phyloP scores from a whole-genome alignment of 2,888 invertebrate genomes.

The Opisthograptis luteolata region DNA sequence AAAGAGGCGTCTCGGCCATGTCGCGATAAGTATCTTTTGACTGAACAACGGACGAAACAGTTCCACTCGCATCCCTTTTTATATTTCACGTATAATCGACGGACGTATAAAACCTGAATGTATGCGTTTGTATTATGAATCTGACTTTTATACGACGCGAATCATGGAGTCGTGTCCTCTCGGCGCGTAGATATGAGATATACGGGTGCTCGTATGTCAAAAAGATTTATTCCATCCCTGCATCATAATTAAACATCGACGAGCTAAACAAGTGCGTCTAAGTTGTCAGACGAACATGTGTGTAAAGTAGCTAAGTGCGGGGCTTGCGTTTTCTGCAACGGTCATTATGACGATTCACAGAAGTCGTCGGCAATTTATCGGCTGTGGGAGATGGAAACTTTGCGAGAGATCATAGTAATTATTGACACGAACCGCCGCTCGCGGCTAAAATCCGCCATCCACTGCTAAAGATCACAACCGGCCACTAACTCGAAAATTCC shows the following conservation, averaged over 20 bases:
- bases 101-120: slow-evolving; percentile 49
- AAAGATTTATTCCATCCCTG: slow-evolving; percentile 28
- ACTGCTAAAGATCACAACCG: slow-evolving; percentile 69
- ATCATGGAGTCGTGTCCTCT: slow-evolving; percentile 35
- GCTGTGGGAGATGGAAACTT: slow-evolving; percentile 68
- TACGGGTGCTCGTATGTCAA: slow-evolving; percentile 30
- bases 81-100: slow-evolving; percentile 59
- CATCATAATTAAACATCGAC: slow-evolving; percentile 30
- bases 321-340: slow-evolving; percentile 58
- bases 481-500: slow-evolving; percentile 79
- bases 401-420: slow-evolving; percentile 77
- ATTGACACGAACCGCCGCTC: slow-evolving; percentile 76
- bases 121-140: slow-evolving; percentile 45
- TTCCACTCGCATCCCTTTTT: slow-evolving; percentile 63
- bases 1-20: slow-evolving; percentile 73
- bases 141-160: slow-evolving; percentile 33
- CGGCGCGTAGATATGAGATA: slow-evolving; percentile 28
- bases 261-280: slow-evolving; percentile 37
- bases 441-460: slow-evolving; percentile 61
- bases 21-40: slow-evolving; percentile 76
- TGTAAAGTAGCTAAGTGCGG: slow-evolving; percentile 62
- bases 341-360: slow-evolving; percentile 76
- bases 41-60: slow-evolving; percentile 69
- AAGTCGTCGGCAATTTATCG: slow-evolving; percentile 74
- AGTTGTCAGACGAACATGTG: slow-evolving; percentile 42